Evolutionary conservation across 1,140 invertebrate genomes (phyloP), one percentile per base, ranked within the genome.

Genomic region (Nymphalis io): DNA sequence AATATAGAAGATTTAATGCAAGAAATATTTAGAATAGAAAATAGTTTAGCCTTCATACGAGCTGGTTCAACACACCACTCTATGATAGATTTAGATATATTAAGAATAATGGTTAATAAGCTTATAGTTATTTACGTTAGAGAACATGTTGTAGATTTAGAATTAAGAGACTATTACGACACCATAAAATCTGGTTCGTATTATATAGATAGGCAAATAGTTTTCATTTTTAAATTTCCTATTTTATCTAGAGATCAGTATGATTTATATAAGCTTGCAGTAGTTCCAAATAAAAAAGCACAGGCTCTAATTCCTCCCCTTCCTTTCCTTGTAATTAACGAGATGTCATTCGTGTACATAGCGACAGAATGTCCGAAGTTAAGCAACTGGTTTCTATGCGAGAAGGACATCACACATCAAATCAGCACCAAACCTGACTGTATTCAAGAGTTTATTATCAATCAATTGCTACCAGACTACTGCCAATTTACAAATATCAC

Each of bases 41-140:
- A 80, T 73, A 72, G 40, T 20, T 60, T 83, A 75, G 79, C 79
- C 42, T 81, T 81, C 70, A 81, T 75, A 58, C 67, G 70, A 27
- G 60, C 70, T n/a, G 75, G 69, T 1, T 73, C 63, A 12, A 72
- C 61, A 38, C 75, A 69, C 48, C 73, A 81, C 74, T 76, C 68
- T 3, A 75, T 80, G 66, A 38, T 83, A 53, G 71, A 39, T 62
- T n/a, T n/a, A n/a, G n/a, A n/a, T n/a, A n/a, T n/a, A n/a, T n/a
- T n/a, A n/a, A n/a, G n/a, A n/a, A n/a, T n/a, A n/a, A n/a, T n/a
- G n/a, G n/a, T n/a, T n/a, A n/a, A n/a, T n/a, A n/a, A n/a, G n/a
- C n/a, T n/a, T n/a, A n/a, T n/a, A n/a, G n/a, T n/a, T n/a, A n/a
- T n/a, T n/a, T n/a, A n/a, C n/a, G n/a, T n/a, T n/a, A n/a, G n/a